Conservation (phyloP, 1,140 invertebrate genomes). For the Drosophila willistoni region DNA sequence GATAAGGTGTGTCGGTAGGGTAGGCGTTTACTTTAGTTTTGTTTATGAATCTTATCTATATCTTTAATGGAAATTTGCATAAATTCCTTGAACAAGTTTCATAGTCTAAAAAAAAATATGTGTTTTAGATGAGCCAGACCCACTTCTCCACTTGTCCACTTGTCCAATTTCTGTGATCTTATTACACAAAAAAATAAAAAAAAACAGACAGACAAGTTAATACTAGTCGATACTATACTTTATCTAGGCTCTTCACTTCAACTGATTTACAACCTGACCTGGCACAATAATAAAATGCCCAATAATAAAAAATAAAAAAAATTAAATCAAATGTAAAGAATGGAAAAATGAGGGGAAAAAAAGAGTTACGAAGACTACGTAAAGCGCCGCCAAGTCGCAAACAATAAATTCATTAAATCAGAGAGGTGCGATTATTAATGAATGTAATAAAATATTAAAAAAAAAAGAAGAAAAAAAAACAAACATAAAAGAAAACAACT, state of each 20-base stretch:
- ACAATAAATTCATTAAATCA: slow-evolving; percentile 76
- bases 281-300: slow-evolving; percentile 53
- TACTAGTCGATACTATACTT: neutral
- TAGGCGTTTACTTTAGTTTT: neutral
- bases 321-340: neutral
- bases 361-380: slow-evolving; percentile 16
- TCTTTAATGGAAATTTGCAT: neutral
- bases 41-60: neutral
- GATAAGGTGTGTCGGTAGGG: slow-evolving; percentile 68
- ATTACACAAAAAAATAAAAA: too few species aligned
- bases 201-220: too few species aligned
- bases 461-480: slow-evolving; percentile 11
- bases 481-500: slow-evolving; percentile 46
- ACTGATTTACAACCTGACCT: slow-evolving; percentile 76
- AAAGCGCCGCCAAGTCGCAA: slow-evolving; percentile 23
- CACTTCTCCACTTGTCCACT: neutral
- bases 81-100: slow-evolving; percentile 5
- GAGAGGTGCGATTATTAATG: slow-evolving; percentile 71
- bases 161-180: too few species aligned
- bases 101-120: neutral
- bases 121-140: neutral
- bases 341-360: too few species aligned
- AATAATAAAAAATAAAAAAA: neutral
- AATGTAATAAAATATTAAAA: slow-evolving; percentile 75
- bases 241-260: slow-evolving; percentile 8